Evolutionary conservation across 2,113 vertebrate species (phyloP), one percentile per base, ranked within the genome.

Genomic region (Lepus americanus): DNA sequence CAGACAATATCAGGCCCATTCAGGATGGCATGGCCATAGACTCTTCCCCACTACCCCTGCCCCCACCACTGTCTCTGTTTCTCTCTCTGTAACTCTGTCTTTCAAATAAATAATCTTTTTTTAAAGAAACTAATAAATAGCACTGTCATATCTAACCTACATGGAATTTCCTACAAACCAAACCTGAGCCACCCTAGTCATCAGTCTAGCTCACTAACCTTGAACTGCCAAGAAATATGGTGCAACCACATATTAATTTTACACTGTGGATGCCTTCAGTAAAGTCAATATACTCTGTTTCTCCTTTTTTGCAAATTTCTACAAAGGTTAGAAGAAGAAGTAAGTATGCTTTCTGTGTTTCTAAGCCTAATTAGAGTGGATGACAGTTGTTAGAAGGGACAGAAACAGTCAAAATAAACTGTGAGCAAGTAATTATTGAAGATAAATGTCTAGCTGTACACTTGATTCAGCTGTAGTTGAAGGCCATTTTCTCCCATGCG

Each of bases 401-500:
- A 85, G 20, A 36, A 12, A 4, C 63, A 29, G 10, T 61, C n/a
- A 92, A 22, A 19, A 33, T 1, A 59, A 87, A 88, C 16, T 73
- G 44, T 22, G 20, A 90, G 3, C 14, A 86, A 82, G 4, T 82
- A 51, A 69, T 80, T 92, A 85, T 67, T 73, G 27, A 95, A 49
- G 78, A 90, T 29, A 63, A 33, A 81, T 85, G 78, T 92, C 27
- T 31, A 89, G 3, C 12, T 85, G 64, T 78, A 25, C 17, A 31
- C 22, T 96, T 53, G 22, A 86, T 59, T 92, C 86, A 67, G 33
- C 27, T 73, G 31, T 27, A 92, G 55, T 64, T 92, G 69, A 64
- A 96, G n/a, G 76, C 88, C 33, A 72, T 83, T 88, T 82, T 96
- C 20, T 95, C 5, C n/a, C 19, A 79, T 6, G 14, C 7, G 25